Conservation (phyloP, 2,113 vertebrate species). For the Xenopus borealis region DNA sequence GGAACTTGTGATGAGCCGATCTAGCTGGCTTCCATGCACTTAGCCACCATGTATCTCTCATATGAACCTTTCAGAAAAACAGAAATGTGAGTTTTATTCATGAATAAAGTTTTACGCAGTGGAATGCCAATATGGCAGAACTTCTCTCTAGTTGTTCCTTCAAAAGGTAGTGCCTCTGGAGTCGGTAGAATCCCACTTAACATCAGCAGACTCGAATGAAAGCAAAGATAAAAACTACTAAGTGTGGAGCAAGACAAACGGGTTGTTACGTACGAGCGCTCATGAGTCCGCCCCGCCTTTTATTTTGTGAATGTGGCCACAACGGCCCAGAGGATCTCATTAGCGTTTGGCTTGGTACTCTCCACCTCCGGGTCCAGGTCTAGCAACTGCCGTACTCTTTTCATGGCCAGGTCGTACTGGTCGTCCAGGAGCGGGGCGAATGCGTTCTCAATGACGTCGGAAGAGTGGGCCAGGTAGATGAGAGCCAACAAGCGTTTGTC, state of each 20-base stretch:
- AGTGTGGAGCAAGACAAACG: conserved; percentile 61
- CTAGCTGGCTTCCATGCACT: conserved; percentile 45
- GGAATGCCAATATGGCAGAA: conserved; percentile 69
- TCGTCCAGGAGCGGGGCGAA: conserved; percentile 91
- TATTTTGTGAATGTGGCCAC: conserved; percentile 94
- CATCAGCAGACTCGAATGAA: conserved; percentile 51
- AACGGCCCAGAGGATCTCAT: conserved; percentile 91
- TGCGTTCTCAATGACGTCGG: conserved; percentile 91
- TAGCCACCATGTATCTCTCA: conserved; percentile 6
- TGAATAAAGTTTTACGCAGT: conserved; percentile 39
- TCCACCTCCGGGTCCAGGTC: conserved; percentile 93
- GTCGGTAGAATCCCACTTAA: conserved; percentile 64
- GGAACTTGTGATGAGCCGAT: conserved; percentile 51
- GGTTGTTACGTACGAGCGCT: conserved; percentile 48
- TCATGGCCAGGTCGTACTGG: conserved; percentile 94
- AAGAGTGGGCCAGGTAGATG: conserved; percentile 89
- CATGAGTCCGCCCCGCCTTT: conserved; percentile 50
- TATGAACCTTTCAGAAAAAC: no score
- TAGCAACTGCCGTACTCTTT: conserved; percentile 87
- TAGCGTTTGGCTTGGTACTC: conserved; percentile 82
- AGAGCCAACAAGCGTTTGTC: conserved; percentile 90
- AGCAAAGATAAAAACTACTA: conserved; percentile 66
- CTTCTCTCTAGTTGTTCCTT: conserved; percentile 45
- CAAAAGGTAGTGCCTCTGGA: conserved; percentile 65
- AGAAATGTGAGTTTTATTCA: no score